phyloP scores from a whole-genome alignment of 2,797 vertebrate species.

The Kryptolebias ocellatus region DNA sequence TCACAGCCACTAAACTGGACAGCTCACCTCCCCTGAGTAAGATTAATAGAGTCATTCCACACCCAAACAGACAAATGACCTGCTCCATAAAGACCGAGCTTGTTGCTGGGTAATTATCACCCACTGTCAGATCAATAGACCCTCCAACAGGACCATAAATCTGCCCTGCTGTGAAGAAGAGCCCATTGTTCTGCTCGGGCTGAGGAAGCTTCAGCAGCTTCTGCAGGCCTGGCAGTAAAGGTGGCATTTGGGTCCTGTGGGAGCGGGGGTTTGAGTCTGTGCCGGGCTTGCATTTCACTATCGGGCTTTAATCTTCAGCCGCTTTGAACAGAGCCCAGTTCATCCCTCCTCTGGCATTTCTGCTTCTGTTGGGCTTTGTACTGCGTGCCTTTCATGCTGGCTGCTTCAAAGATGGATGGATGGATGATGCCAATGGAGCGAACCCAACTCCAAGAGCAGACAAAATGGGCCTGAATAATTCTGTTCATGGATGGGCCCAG shows the following conservation, averaged over 20 bases:
- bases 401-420: constrained; percentile 58
- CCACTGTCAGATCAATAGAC: constrained; percentile 46
- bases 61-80: constrained; percentile 33
- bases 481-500: constrained; percentile 5
- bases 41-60: constrained; percentile 25
- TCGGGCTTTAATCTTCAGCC: constrained; percentile 65
- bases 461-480: constrained; percentile 29
- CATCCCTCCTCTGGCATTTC: constrained; percentile 59
- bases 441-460: constrained; percentile 28
- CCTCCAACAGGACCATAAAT: constrained; percentile 45
- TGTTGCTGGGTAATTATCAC: constrained; percentile 56
- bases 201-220: constrained; percentile 19
- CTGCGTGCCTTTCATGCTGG: constrained; percentile 44
- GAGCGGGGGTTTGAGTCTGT: constrained; percentile 44
- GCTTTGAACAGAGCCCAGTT: constrained; percentile 49
- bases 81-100: neutral
- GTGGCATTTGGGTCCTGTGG: constrained; percentile 25
- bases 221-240: constrained; percentile 19
- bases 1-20: constrained; percentile 3
- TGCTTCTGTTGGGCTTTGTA: constrained; percentile 62
- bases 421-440: constrained; percentile 41
- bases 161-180: constrained; percentile 18
- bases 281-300: constrained; percentile 41
- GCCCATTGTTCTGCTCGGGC: constrained; percentile 43
- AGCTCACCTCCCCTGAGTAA: constrained; percentile 6